Conservation (phyloP, 2,797 vertebrate species). For the Lithobates pipiens region DNA sequence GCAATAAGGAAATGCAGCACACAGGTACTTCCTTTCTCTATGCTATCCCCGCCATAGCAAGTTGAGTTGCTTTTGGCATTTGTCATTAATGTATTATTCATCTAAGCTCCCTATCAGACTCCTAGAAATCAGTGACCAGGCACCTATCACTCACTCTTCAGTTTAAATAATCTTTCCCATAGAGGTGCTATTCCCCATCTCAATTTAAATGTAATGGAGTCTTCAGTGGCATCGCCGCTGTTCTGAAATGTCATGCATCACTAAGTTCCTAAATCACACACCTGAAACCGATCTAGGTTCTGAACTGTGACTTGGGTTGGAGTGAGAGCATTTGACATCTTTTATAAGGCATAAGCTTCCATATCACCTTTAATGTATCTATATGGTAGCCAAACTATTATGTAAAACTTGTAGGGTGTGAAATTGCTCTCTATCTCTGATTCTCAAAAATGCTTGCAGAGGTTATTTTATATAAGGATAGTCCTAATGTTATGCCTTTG, state of each 20-base stretch:
- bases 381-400: slow-evolving; percentile 41
- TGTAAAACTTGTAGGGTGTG: slow-evolving; percentile 39
- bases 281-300: slow-evolving; percentile 23
- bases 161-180: slow-evolving; percentile 17
- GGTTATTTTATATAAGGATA: slow-evolving; percentile 32
- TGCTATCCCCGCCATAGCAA: background rate
- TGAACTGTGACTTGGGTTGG: slow-evolving; percentile 14
- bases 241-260: slow-evolving; percentile 51
- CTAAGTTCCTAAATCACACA: slow-evolving; percentile 26
- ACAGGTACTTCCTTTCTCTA: background rate
- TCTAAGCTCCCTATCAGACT: background rate
- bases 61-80: background rate
- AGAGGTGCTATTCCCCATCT: slow-evolving; percentile 4
- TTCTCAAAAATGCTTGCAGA: slow-evolving; percentile 10
- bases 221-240: slow-evolving; percentile 21
- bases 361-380: slow-evolving; percentile 41
- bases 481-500: slow-evolving; percentile 20
- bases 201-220: slow-evolving; percentile 58
- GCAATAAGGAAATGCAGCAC: background rate
- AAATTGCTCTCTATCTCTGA: slow-evolving; percentile 29
- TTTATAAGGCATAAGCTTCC: slow-evolving; percentile 1
- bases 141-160: slow-evolving; percentile 17
- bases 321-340: slow-evolving; percentile 10
- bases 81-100: background rate
- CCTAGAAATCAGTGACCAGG: slow-evolving; percentile 6